These are phyloP conservation scores for Saturnia pavonia DNA, from an alignment of 2,888 invertebrate genomes.

Conservation along the genomic window DNA sequence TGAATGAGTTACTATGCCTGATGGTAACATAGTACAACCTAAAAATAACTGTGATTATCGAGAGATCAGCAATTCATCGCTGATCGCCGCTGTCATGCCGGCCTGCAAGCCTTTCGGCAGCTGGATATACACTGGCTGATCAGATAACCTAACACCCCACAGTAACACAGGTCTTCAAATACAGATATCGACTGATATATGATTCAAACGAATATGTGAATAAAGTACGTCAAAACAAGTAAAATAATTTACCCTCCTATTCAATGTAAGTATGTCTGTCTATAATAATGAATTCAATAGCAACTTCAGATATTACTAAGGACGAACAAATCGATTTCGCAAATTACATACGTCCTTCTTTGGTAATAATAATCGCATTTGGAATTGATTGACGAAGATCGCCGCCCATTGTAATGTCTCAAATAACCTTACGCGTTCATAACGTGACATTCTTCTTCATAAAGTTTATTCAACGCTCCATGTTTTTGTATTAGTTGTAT, in stretches of 20 bases:
- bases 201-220: not conserved
- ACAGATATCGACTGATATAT: not conserved
- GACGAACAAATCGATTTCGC: not conserved
- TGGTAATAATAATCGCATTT: not conserved
- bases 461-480: not conserved
- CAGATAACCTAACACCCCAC: too few species aligned
- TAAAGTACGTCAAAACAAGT: not conserved
- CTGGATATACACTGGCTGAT: too few species aligned
- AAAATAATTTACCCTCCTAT: not conserved
- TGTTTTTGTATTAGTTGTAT: not conserved
- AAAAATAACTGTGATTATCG: too few species aligned
- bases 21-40: too few species aligned
- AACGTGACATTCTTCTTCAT: not conserved
- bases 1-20: too few species aligned
- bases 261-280: not conserved
- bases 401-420: not conserved
- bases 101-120: too few species aligned
- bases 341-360: slow-evolving; percentile 6
- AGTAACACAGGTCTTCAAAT: not conserved
- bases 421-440: slow-evolving; percentile 8
- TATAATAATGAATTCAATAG: not conserved
- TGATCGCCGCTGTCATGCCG: too few species aligned
- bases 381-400: slow-evolving; percentile 7
- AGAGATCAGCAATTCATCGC: too few species aligned
- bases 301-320: not conserved